Base-by-base conservation (phyloP, 30 jellyfish, hydroid and myxozoan species). In the Pelagia noctiluca region DNA sequence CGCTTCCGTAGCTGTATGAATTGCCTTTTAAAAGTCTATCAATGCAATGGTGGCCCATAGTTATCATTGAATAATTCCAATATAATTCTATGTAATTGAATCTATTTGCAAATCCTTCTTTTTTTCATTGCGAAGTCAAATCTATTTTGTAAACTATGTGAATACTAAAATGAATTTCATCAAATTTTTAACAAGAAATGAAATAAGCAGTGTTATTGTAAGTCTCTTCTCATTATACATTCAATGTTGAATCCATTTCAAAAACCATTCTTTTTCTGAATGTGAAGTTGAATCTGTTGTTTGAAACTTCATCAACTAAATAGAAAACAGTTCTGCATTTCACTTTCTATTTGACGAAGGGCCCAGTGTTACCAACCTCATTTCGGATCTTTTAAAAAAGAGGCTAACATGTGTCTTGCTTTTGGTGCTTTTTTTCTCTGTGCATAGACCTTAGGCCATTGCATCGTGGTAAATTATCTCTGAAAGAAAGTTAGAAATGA, bases 1-100 rank as follows among this genome's bases (percentile, higher is more conserved):
- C n/a, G n/a, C n/a, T n/a, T n/a, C n/a, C n/a, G n/a, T n/a, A n/a
- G n/a, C n/a, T n/a, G n/a, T n/a, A n/a, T n/a, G n/a, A n/a, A n/a
- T n/a, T n/a, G n/a, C n/a, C n/a, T n/a, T n/a, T n/a, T n/a, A n/a
- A n/a, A n/a, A n/a, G n/a, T n/a, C n/a, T n/a, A n/a, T n/a, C n/a
- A n/a, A n/a, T n/a, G n/a, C 57, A 5, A 42, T 42, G 57, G 57
- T 42, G 57, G 57, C 57, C 57, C 57, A 42, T 42, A 8, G 57
- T 42, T 5, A 42, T 42, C 57, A 42, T 42, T 8, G 8, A 42
- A 42, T 5, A 42, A 42, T 42, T 16, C n/a, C n/a, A n/a, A n/a
- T n/a, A n/a, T n/a, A n/a, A n/a, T n/a, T n/a, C n/a, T n/a, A n/a
- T n/a, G n/a, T n/a, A n/a, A n/a, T 42, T 42, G 8, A 16, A 16